Evolutionary conservation across 2,797 vertebrate species (phyloP), one percentile per base, ranked within the genome.

Genomic region (Thamnophis elegans): DNA sequence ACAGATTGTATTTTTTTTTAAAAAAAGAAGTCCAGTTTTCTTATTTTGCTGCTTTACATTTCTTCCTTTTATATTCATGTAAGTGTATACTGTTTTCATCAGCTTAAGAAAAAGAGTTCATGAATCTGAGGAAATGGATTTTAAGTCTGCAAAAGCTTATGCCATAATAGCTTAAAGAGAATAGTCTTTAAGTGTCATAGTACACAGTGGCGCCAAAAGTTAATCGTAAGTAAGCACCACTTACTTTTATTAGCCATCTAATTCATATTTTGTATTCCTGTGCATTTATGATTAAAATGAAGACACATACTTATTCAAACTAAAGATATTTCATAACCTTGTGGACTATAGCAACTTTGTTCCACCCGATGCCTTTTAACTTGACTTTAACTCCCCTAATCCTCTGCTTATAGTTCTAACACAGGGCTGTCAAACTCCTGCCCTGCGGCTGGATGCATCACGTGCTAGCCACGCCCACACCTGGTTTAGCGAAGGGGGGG

Each of bases 181-280:
- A 62, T 12, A 5, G 26, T 62, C 53, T 62, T 36, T 87, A 36
- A 22, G 51, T 65, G 22, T 65, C 51, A 28, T 6, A 54, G 14
- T 54, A 47, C 20, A 85, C 10, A 28, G n/a, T 65, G 32, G 28
- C 56, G n/a, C 65, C 51, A 53, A 42, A 47, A 42, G n/a, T 88
- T 88, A 73, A 88, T 78, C 9, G 2, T n/a, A 78, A 25, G 42
- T 65, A 88, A 88, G 26, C 51, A 88, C 59, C 60, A 78, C 42
- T 36, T 88, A 58, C 54, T 88, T 92, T 16, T 47, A 88, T 90
- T 82, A 92, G 78, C 16, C 36, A 86, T 2, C 32, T 22, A 54
- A 68, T 8, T 25, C 53, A 56, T 56, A 13, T 56, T n/a, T 32
- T 86, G 18, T 1, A 85, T 85, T 47, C 32, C 28, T 22, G 11